Conservation (phyloP, 2,888 invertebrate genomes). For the Aspidapion aeneum region DNA sequence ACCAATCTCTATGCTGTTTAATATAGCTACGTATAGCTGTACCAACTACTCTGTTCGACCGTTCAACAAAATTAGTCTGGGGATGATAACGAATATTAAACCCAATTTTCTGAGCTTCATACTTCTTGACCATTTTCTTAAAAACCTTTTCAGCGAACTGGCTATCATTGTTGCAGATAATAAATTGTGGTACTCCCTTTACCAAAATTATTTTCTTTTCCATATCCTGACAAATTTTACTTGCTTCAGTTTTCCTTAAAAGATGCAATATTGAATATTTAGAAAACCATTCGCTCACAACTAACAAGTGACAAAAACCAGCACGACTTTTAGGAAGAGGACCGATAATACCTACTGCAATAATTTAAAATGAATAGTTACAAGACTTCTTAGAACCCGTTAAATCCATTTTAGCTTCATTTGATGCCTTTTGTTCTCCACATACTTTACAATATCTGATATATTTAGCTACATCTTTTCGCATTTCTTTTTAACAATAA, state of each 20-base stretch:
- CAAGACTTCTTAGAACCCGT: slow-evolving; percentile 15
- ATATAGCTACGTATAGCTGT: slow-evolving; percentile 33
- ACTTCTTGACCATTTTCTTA: not conserved
- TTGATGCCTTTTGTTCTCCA: slow-evolving; percentile 4
- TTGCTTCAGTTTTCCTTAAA: not conserved
- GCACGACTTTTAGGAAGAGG: slow-evolving; percentile 1
- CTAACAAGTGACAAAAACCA: not conserved
- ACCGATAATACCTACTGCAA: slow-evolving; percentile 8
- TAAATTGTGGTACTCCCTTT: slow-evolving; percentile 2
- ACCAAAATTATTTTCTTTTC: not conserved
- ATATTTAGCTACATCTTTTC: not conserved
- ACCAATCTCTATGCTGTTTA: slow-evolving; percentile 26
- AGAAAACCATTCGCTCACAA: slow-evolving; percentile 1
- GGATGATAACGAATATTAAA: slow-evolving; percentile 34
- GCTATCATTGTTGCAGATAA: slow-evolving; percentile 1
- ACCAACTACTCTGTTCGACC: slow-evolving; percentile 34
- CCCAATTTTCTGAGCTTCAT: slow-evolving; percentile 13
- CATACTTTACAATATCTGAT: not conserved
- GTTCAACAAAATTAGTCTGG: slow-evolving; percentile 37
- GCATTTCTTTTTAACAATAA: slow-evolving; percentile 17
- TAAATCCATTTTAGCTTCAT: not conserved
- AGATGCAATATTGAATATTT: not conserved
- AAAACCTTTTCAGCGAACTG: not conserved
- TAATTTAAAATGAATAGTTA: slow-evolving; percentile 11
- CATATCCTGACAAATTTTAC: not conserved